Conservation (phyloP, 2,797 vertebrate genomes). For the Myotis findleyi region DNA sequence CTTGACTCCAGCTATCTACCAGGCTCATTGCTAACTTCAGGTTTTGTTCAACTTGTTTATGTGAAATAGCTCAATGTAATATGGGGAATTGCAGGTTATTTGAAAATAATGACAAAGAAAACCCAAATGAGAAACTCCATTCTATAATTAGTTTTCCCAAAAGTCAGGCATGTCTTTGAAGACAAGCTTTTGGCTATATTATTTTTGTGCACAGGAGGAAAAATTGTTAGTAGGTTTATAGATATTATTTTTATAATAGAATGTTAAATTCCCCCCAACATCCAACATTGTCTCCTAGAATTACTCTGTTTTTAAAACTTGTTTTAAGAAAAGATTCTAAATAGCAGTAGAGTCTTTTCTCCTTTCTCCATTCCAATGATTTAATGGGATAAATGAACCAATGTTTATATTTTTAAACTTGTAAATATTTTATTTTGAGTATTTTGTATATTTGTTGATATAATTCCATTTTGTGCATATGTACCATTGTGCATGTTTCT, state of each 20-base stretch:
- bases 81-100: slow-evolving; percentile 60
- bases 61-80: not conserved
- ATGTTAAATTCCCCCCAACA: slow-evolving; percentile 75
- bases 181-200: slow-evolving; percentile 69
- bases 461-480: slow-evolving; percentile 84
- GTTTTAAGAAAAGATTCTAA: slow-evolving; percentile 80
- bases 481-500: slow-evolving; percentile 85
- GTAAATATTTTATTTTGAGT: slow-evolving; percentile 89
- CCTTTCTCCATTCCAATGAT: slow-evolving; percentile 69
- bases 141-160: slow-evolving; percentile 66
- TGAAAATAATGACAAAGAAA: slow-evolving; percentile 60
- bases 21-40: slow-evolving; percentile 39
- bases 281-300: slow-evolving; percentile 69
- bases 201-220: slow-evolving; percentile 72
- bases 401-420: slow-evolving; percentile 89
- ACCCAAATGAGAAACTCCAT: slow-evolving; percentile 52
- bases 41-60: slow-evolving; percentile 47
- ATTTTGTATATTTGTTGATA: slow-evolving; percentile 87
- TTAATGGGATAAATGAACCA: slow-evolving; percentile 85
- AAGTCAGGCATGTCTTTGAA: slow-evolving; percentile 55
- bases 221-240: slow-evolving; percentile 74
- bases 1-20: not conserved
- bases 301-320: slow-evolving; percentile 74
- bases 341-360: slow-evolving; percentile 85
- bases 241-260: slow-evolving; percentile 82